phyloP scores from a whole-genome alignment of 2,113 vertebrate species.

The Etia nguti region DNA sequence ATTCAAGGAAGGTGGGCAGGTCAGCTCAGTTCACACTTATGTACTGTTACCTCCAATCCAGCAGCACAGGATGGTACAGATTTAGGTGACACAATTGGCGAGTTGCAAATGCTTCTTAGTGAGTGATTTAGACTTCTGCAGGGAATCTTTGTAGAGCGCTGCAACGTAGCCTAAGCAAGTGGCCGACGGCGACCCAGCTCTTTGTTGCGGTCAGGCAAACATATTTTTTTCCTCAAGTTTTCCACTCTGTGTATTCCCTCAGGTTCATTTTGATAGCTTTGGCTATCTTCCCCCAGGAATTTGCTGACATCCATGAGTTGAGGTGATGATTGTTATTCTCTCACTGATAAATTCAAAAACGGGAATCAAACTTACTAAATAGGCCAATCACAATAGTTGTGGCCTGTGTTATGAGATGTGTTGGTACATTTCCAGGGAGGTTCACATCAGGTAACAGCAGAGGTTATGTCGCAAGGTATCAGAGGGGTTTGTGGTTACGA shows the following conservation, averaged over 20 bases:
- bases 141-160: background rate
- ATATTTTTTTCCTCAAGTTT: background rate
- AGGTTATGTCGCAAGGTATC: background rate
- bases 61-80: background rate
- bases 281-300: background rate
- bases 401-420: background rate
- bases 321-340: background rate
- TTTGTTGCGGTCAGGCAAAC: background rate
- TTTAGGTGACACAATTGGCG: background rate
- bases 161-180: background rate
- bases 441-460: background rate
- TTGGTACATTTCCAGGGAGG: background rate
- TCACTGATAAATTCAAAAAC: background rate
- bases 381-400: fast-evolving
- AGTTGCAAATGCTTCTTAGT: background rate
- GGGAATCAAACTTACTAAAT: background rate
- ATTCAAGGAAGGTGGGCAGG: background rate
- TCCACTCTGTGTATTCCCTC: background rate
- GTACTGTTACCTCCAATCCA: background rate
- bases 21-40: background rate
- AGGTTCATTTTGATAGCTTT: background rate
- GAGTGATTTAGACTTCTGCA: background rate
- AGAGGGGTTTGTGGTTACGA: background rate
- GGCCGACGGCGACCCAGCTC: background rate
- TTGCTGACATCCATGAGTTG: background rate